These are phyloP conservation scores for Scelioninae gen. 1 DNA, from an alignment of 2,888 invertebrate species.

Conservation along the genomic window DNA sequence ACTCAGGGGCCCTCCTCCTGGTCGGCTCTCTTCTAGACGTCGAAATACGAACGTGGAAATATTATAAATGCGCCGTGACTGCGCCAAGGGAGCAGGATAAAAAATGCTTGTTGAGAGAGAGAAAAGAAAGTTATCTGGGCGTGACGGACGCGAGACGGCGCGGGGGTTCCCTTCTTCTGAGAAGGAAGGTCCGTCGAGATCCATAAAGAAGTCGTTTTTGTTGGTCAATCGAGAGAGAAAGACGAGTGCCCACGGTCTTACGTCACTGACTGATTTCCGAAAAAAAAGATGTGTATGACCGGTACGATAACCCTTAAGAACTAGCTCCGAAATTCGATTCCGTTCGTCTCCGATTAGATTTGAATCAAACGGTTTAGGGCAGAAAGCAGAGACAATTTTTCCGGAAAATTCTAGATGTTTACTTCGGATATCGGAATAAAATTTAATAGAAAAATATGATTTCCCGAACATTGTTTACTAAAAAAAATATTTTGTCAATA, in stretches of 20 bases:
- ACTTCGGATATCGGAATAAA: too few species aligned
- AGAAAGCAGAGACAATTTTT: constrained; percentile 12
- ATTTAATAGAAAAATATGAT: too few species aligned
- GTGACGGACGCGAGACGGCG: constrained; percentile 80
- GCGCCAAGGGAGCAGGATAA: constrained; percentile 46
- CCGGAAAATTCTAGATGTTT: too few species aligned
- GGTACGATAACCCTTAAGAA: constrained; percentile 37
- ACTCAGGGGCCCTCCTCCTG: constrained; percentile 66
- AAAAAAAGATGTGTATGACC: constrained; percentile 33
- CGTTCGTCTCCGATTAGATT: constrained; percentile 10
- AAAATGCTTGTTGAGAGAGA: constrained; percentile 72
- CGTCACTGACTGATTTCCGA: constrained; percentile 57
- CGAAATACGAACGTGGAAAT: constrained; percentile 83
- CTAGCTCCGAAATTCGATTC: constrained; percentile 2
- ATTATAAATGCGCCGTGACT: constrained; percentile 83
- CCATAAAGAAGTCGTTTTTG: constrained; percentile 76
- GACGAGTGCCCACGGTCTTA: constrained; percentile 58
- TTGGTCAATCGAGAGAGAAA: constrained; percentile 73
- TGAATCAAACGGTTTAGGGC: neutral
- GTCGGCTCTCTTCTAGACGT: constrained; percentile 73
- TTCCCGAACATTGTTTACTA: too few species aligned
- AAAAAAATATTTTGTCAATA: too few species aligned
- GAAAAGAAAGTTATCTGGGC: constrained; percentile 80
- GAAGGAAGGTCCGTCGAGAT: constrained; percentile 79
- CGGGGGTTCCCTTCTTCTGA: constrained; percentile 80